Percentiles rank a stretch among this genome's conserved stretches.
Evolutionary conservation across 1,140 invertebrate genomes (phyloP).

Genomic region (Lamellibrachia luymesi): DNA sequence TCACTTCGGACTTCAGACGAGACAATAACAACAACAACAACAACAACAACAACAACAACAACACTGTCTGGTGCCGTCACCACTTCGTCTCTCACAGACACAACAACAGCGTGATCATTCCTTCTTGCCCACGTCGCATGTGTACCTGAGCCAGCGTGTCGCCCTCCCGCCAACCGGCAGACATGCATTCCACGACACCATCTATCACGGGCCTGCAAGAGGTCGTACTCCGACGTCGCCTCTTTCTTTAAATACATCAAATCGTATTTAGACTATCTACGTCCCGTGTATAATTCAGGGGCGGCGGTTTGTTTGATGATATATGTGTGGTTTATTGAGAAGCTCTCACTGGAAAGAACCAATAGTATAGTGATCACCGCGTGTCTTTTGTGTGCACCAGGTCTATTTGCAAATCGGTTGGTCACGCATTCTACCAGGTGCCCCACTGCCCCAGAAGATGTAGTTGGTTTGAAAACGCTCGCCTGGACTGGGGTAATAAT

Average conservation of each 20-base stretch:
- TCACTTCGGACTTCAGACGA: too few species aligned
- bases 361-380: neutral
- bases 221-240: too few species aligned
- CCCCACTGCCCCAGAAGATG: neutral
- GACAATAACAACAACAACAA: too few species aligned
- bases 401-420: too few species aligned
- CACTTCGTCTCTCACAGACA: neutral
- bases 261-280: neutral
- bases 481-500: neutral
- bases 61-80: neutral
- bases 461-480: neutral
- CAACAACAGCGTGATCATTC: neutral
- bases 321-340: neutral
- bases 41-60: too few species aligned
- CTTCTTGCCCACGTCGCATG: neutral
- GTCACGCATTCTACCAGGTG: neutral
- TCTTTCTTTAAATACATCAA: too few species aligned
- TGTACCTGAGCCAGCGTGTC: too few species aligned
- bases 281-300: neutral
- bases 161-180: too few species aligned
- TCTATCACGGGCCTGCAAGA: too few species aligned
- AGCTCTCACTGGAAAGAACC: neutral
- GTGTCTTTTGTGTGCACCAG: too few species aligned
- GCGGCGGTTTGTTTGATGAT: neutral
- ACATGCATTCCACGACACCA: too few species aligned